Evolutionary conservation across 2,113 vertebrate genomes (phyloP), one percentile per base, ranked within the genome.

Genomic region (Bubo blakistoni): DNA sequence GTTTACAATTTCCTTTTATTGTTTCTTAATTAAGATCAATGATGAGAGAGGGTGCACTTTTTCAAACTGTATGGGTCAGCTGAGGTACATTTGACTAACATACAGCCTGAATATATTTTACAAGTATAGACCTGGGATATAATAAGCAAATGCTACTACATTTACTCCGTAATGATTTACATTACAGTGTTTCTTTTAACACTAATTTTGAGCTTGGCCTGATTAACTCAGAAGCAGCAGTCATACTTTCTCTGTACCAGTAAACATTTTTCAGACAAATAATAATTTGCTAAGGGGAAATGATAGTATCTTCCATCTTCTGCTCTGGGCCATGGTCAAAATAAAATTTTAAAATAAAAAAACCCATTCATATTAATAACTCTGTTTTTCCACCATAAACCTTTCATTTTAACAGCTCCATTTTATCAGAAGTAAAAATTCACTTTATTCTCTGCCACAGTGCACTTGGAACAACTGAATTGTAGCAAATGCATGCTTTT

Each of bases 401-500:
- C 29, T 86, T 97, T 95, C 82, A 89, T 94, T 97, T 93, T 93
- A 97, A 94, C 69, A 93, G 73, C 71, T 95, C 57, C 51, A 26
- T 93, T 97, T 93, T 94, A 93, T 96, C 81, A 38, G 59, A 89
- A 66, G 51, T 88, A 55, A 92, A 97, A 92, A 62, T 74, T 95
- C 91, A 79, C 46, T 94, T 95, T 96, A 59, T 93, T 96, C 67
- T 95, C 94, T 83, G 55, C 49, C 70, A 54, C 10, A 27, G n/a
- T 47, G 58, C 54, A 67, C 79, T 96, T 98, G 89, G 82, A 97
- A 88, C 62, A 95, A 94, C 54, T 95, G 81, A 51, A 67, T 77
- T 96, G 86, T 91, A 96, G 79, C 95, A 95, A 96, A 91, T 96
- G 42, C 69, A 76, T 93, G 61, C 49, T 95, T 97, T 97, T 96